Percentiles rank a stretch among this genome's conserved stretches.
These are phyloP conservation scores for Lepisosteus osseus DNA, from an alignment of 2,113 vertebrate species.

Conservation along the genomic window DNA sequence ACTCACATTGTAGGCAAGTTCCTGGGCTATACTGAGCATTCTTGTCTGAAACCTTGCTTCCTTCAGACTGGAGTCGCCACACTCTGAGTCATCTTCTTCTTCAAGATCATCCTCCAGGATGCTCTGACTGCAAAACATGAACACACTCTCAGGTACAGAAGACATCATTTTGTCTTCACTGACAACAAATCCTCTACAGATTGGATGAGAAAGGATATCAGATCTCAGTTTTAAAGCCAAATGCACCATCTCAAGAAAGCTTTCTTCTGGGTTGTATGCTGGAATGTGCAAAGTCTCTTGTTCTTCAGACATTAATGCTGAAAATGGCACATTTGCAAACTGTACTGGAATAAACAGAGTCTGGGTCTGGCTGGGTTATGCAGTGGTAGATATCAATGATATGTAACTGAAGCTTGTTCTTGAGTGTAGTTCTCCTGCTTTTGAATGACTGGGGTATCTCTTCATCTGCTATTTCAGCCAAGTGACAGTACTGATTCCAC, in stretches of 20 bases:
- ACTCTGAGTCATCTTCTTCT: background rate
- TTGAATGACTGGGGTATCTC: too few relatives aligned
- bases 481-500: too few relatives aligned
- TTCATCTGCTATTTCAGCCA: too few relatives aligned
- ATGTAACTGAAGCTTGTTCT: too few relatives aligned
- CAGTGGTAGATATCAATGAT: too few relatives aligned
- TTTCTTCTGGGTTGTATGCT: too few relatives aligned
- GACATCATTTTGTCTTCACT: constrained; percentile 9
- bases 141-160: constrained; percentile 1
- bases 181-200: constrained; percentile 8
- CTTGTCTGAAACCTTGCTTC: background rate
- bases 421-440: too few relatives aligned
- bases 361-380: too few relatives aligned
- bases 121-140: constrained; percentile 3
- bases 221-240: background rate
- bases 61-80: background rate
- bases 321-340: too few relatives aligned
- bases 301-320: too few relatives aligned
- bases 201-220: background rate
- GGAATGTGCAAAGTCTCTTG: too few relatives aligned
- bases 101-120: background rate
- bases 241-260: constrained; percentile 6
- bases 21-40: background rate
- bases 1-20: constrained; percentile 1
- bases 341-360: too few relatives aligned